Percentiles rank a stretch among this genome's conserved stretches.
Evolutionary conservation across 2,797 vertebrate genomes (phyloP).

Genomic region (Ispidina lecontei): DNA sequence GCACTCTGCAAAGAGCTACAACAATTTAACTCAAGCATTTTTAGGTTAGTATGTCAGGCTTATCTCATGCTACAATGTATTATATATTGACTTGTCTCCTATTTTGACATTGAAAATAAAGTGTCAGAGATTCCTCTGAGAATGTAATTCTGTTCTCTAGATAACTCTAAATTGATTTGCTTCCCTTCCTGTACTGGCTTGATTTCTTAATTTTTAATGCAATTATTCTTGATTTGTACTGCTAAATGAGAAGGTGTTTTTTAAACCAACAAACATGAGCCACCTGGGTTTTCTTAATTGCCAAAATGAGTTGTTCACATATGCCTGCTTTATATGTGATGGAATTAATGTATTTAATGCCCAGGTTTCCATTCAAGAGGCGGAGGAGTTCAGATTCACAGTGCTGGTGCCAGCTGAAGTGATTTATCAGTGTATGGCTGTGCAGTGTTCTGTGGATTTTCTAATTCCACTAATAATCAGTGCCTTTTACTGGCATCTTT

Average conservation of each 20-base stretch:
- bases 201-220: constrained; percentile 58
- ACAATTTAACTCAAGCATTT: background rate
- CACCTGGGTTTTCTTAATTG: constrained; percentile 57
- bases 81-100: background rate
- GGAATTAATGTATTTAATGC: constrained; percentile 13
- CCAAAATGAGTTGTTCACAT: background rate
- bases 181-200: background rate
- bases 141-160: background rate
- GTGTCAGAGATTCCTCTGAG: background rate
- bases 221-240: constrained; percentile 56
- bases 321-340: background rate
- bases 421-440: background rate
- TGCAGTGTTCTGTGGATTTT: background rate
- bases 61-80: background rate
- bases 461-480: background rate
- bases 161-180: background rate
- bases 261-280: constrained; percentile 24
- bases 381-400: background rate
- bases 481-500: background rate
- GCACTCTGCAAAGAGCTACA: background rate
- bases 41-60: background rate
- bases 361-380: background rate
- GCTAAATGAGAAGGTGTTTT: constrained; percentile 39
- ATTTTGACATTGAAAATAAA: constrained; percentile 8
- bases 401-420: background rate